A percentile compares a stretch with the other conserved stretches of the same genome.
These are phyloP conservation scores for Trypoxylon attenuatum DNA, from an alignment of 2,888 invertebrate species.

Conservation along the genomic window DNA sequence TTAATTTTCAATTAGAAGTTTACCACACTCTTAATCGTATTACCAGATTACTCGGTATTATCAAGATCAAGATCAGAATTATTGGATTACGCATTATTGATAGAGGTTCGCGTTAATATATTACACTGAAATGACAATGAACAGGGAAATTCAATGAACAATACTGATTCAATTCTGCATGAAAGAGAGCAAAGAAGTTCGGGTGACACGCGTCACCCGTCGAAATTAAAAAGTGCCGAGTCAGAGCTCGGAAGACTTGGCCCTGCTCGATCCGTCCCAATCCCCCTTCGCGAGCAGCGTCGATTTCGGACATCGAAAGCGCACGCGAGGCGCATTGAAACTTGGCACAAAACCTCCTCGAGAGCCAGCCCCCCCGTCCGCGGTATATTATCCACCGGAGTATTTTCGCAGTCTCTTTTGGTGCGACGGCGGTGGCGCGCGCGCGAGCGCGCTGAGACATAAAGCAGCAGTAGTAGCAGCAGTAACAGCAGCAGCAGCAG, in stretches of 20 bases:
- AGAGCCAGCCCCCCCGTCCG: conserved; percentile 4
- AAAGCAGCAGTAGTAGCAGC: too few relatives aligned
- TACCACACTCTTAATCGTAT: too few relatives aligned
- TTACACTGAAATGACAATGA: too few relatives aligned
- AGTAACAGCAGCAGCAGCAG: too few relatives aligned
- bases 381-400: conserved; percentile 30
- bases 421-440: conserved; percentile 22
- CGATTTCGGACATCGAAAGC: conserved; percentile 8
- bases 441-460: too few relatives aligned
- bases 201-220: neutral
- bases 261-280: neutral
- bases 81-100: too few relatives aligned
- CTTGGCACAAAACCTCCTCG: conserved; percentile 23
- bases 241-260: neutral
- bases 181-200: neutral
- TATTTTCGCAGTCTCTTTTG: conserved; percentile 48
- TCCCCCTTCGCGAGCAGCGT: neutral
- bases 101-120: too few relatives aligned
- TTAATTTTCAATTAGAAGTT: too few relatives aligned
- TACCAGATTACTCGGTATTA: too few relatives aligned
- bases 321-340: conserved; percentile 4
- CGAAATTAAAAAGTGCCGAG: neutral
- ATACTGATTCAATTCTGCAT: too few relatives aligned
- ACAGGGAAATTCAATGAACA: too few relatives aligned
- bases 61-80: too few relatives aligned